These are phyloP conservation scores for Drosophila watanabei DNA, from an alignment of 1,140 invertebrate genomes.

Conservation along the genomic window DNA sequence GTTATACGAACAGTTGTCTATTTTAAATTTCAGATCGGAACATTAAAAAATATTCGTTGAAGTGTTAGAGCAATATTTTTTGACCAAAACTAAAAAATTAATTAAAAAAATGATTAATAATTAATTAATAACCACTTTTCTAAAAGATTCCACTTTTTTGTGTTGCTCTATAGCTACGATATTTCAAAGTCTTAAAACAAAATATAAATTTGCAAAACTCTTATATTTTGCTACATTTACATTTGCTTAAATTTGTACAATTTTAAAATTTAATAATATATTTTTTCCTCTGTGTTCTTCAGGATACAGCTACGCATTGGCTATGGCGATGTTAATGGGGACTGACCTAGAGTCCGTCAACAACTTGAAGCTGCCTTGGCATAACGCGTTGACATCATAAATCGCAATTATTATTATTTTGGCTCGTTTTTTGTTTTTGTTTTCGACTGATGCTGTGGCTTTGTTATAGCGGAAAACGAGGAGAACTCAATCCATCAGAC, in stretches of 20 bases:
- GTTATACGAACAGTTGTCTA: too few relatives aligned
- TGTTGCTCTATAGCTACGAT: too few relatives aligned
- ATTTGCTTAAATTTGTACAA: background rate
- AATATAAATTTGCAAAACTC: too few relatives aligned
- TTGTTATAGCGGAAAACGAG: slow-evolving; percentile 54
- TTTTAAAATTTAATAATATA: background rate
- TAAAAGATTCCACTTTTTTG: too few relatives aligned
- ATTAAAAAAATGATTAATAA: too few relatives aligned
- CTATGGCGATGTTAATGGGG: slow-evolving; percentile 27
- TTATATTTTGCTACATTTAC: too few relatives aligned
- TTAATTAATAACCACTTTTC: too few relatives aligned
- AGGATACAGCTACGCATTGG: slow-evolving; percentile 18
- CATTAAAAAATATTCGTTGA: too few relatives aligned
- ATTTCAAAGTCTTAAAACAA: too few relatives aligned
- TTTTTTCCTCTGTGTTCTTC: background rate
- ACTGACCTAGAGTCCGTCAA: slow-evolving; percentile 53
- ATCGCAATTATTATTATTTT: slow-evolving; percentile 35
- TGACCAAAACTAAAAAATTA: too few relatives aligned
- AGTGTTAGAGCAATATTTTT: too few relatives aligned
- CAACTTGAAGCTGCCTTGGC: slow-evolving; percentile 41
- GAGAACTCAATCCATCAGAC: slow-evolving; percentile 69
- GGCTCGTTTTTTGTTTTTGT: slow-evolving; percentile 20
- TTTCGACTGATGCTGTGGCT: slow-evolving; percentile 14
- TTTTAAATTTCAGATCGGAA: too few relatives aligned
- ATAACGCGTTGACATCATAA: slow-evolving; percentile 47